Evolutionary conservation across 2,888 invertebrate species (phyloP).

Genomic region (Microplitis manilae): DNA sequence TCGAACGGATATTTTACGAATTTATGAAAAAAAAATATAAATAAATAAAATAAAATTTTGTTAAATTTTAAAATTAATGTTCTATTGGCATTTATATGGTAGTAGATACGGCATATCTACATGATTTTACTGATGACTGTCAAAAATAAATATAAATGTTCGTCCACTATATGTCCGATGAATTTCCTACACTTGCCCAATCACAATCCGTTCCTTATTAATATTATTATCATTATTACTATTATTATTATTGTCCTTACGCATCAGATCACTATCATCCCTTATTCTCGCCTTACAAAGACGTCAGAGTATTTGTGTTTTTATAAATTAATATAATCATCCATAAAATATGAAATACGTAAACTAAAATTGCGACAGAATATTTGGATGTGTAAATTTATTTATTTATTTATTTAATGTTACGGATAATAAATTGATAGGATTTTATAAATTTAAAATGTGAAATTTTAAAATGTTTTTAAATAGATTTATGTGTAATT

Average conservation of each 20-base stretch:
- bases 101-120: too few relatives aligned
- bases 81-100: too few relatives aligned
- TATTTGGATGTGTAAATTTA: slow-evolving; percentile 3
- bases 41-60: neutral
- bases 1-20: slow-evolving; percentile 15
- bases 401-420: slow-evolving; percentile 6
- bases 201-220: slow-evolving; percentile 31
- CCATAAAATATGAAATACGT: slow-evolving; percentile 56
- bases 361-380: slow-evolving; percentile 37
- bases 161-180: slow-evolving; percentile 35
- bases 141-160: slow-evolving; percentile 30
- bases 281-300: slow-evolving; percentile 38
- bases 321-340: slow-evolving; percentile 55
- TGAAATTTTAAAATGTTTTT: too few relatives aligned
- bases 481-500: neutral
- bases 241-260: neutral
- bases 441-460: too few relatives aligned
- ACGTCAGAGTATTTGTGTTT: slow-evolving; percentile 50
- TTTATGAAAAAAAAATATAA: slow-evolving; percentile 4
- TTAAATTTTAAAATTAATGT: too few relatives aligned
- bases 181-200: slow-evolving; percentile 36
- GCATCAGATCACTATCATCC: slow-evolving; percentile 22
- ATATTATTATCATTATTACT: neutral
- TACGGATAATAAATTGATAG: too few relatives aligned
- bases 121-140: too few relatives aligned